A percentile compares a stretch with the other conserved stretches of the same genome.
These are phyloP conservation scores for Sicus ferrugineus DNA, from an alignment of 2,888 invertebrate genomes.

Conservation along the genomic window DNA sequence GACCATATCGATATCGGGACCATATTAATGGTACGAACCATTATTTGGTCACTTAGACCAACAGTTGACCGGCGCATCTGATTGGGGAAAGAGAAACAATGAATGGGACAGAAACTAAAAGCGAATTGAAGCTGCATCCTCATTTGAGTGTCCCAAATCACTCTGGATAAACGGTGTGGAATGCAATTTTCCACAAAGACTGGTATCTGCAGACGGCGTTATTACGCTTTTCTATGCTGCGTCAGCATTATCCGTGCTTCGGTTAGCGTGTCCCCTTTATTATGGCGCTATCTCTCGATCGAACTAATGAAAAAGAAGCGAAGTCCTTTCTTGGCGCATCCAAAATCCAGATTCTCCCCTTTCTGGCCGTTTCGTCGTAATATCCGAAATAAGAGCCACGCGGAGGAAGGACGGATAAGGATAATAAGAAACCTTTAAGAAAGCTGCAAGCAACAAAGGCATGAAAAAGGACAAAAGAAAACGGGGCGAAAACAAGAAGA, in stretches of 20 bases:
- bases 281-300: constrained; percentile 40
- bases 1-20: no score
- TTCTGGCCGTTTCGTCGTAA: neutral
- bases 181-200: no score
- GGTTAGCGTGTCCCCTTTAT: neutral
- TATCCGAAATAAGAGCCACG: neutral
- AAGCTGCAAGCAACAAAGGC: neutral
- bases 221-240: neutral
- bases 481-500: neutral
- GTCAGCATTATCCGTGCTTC: neutral
- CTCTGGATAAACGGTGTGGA: no score
- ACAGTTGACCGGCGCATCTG: no score
- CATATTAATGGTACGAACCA: no score
- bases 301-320: constrained; percentile 51
- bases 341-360: constrained; percentile 16
- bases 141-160: no score
- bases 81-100: no score
- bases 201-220: no score
- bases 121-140: no score
- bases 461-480: neutral
- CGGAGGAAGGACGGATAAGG: neutral
- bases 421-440: neutral
- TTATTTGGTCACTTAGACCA: no score
- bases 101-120: no score
- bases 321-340: constrained; percentile 40